phyloP scores from a whole-genome alignment of 2,888 invertebrate species.

The Hypomecis punctinalis region DNA sequence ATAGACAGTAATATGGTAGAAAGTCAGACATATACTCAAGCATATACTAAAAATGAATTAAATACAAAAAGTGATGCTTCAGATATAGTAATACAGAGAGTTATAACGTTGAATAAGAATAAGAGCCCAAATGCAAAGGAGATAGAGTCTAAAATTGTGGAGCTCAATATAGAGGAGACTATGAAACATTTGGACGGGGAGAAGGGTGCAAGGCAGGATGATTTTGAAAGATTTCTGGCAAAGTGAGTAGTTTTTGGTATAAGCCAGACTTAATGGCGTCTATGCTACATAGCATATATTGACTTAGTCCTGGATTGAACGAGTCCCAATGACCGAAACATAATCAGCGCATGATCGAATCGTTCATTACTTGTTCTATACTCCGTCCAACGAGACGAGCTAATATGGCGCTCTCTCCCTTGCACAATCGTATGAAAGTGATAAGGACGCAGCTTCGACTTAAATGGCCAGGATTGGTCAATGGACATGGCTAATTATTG shows the following conservation, averaged over 20 bases:
- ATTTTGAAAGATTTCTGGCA: conserved; percentile 58
- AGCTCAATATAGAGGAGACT: conserved; percentile 63
- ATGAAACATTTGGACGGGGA: conserved; percentile 61
- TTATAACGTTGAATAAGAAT: conserved; percentile 1
- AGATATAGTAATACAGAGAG: conserved; percentile 2
- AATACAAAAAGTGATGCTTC: background rate
- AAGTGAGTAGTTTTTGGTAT: conserved; percentile 42
- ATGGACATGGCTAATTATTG: too few species aligned
- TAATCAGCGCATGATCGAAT: too few species aligned
- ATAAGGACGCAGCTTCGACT: too few species aligned
- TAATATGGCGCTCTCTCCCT: too few species aligned
- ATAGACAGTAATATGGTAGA: background rate
- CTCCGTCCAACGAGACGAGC: too few species aligned
- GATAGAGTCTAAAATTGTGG: conserved; percentile 30
- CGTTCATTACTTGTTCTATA: too few species aligned
- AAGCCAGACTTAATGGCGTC: too few species aligned
- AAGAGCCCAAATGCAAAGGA: background rate
- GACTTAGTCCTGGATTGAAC: too few species aligned
- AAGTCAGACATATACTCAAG: conserved; percentile 11
- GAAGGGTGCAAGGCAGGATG: conserved; percentile 46
- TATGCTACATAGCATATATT: too few species aligned
- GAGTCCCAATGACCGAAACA: too few species aligned
- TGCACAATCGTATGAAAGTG: too few species aligned
- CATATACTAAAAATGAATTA: background rate
- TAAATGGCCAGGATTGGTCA: too few species aligned